These are phyloP conservation scores for Acropora yongei DNA, from an alignment of 64 coral and sea anemone genomes.

Conservation along the genomic window DNA sequence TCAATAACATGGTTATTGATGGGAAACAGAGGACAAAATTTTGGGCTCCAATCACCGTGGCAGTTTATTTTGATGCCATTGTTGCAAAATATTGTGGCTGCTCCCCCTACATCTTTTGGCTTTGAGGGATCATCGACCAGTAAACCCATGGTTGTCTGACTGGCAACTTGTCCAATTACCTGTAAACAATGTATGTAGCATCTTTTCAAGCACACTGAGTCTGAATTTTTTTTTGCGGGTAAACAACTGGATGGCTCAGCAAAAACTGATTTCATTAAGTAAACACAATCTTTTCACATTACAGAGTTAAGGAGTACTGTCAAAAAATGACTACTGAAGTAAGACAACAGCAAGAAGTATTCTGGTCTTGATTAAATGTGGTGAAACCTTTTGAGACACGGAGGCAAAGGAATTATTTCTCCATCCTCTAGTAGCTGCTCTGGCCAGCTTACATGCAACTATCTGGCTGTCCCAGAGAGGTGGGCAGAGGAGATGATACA, in stretches of 20 bases:
- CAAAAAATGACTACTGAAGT: no score
- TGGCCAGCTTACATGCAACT: slow-evolving; percentile 21
- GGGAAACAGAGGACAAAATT: slow-evolving; percentile 29
- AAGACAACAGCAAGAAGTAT: neutral
- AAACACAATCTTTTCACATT: no score
- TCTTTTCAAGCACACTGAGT: neutral
- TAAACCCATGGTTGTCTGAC: slow-evolving; percentile 4
- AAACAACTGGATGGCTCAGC: no score
- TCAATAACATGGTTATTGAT: slow-evolving; percentile 6
- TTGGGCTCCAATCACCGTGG: slow-evolving; percentile 1
- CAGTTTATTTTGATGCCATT: slow-evolving; percentile 25
- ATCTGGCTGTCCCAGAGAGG: slow-evolving; percentile 26
- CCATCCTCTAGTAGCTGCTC: slow-evolving; percentile 6
- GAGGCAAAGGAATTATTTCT: slow-evolving; percentile 39
- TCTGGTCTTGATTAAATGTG: neutral
- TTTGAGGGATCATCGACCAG: neutral
- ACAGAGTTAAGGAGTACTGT: no score
- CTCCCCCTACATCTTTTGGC: slow-evolving; percentile 4
- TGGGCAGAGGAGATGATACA: no score
- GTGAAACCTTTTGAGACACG: neutral
- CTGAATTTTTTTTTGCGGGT: no score
- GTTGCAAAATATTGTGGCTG: slow-evolving; percentile 34
- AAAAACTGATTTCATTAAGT: no score
- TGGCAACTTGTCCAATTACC: neutral
- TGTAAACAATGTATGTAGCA: neutral